Conservation (phyloP, 2,113 vertebrate species). For the Pluvianellus socialis region DNA sequence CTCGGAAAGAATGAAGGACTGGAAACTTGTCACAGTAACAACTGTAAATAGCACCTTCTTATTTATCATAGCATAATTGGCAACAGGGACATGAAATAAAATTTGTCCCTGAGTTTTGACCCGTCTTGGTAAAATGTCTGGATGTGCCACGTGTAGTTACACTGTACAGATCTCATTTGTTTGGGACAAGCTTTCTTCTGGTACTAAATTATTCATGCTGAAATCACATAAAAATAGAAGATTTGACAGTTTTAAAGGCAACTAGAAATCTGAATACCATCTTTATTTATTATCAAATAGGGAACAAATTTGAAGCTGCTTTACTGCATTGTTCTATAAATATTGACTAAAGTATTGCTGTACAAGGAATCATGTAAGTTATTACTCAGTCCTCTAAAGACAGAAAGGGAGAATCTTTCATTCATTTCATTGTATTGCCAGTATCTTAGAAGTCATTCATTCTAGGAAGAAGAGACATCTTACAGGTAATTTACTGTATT, state of each 20-base stretch:
- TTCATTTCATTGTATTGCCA: conserved; percentile 19
- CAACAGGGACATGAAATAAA: neutral
- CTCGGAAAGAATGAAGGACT: neutral
- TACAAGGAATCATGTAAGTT: conserved; percentile 14
- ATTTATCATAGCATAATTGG: neutral
- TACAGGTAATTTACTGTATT: conserved; percentile 38
- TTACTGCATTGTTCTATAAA: conserved; percentile 51
- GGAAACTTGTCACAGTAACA: neutral
- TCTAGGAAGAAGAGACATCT: conserved; percentile 11
- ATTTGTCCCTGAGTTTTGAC: neutral
- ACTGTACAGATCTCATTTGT: neutral
- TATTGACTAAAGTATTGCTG: conserved; percentile 46
- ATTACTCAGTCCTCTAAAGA: conserved; percentile 40
- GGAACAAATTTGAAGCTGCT: conserved; percentile 36
- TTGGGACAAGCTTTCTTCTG: neutral
- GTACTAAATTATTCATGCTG: neutral
- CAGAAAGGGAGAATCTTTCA: conserved; percentile 26
- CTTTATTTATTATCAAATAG: conserved; percentile 50
- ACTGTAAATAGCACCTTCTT: neutral
- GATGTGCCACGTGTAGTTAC: neutral
- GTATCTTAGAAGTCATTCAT: conserved; percentile 19
- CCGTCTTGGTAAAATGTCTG: neutral
- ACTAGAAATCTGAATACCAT: conserved; percentile 4
- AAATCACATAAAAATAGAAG: conserved; percentile 7
- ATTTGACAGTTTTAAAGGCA: conserved; percentile 36